Evolutionary conservation across 37 sponge, comb jelly and placozoan species (phyloP).

Genomic region (Diacarnus erythraeanus): DNA sequence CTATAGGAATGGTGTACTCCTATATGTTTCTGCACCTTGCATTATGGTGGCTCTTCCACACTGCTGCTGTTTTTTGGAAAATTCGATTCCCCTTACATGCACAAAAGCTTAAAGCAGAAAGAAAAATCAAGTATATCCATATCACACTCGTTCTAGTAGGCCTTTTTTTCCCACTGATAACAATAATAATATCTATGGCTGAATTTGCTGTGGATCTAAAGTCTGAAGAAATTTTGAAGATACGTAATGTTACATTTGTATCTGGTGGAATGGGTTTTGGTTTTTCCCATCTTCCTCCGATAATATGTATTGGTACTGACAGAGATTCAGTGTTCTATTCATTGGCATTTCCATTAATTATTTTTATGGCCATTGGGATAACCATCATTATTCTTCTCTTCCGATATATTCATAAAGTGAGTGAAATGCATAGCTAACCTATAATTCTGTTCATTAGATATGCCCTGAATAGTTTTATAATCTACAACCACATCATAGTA

Average conservation of each 20-base stretch:
- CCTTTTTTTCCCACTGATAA: conserved; percentile 22
- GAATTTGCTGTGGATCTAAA: background rate
- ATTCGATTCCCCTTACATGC: conserved; percentile 12
- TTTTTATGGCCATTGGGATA: conserved; percentile 20
- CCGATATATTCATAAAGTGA: conserved; percentile 28
- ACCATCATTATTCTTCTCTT: conserved; percentile 22
- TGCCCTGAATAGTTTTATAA: too few relatives aligned
- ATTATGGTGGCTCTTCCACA: conserved; percentile 41
- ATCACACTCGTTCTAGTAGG: conserved; percentile 6
- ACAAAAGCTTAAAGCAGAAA: background rate
- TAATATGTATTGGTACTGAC: conserved; percentile 6
- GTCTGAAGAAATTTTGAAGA: background rate
- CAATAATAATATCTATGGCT: conserved; percentile 8
- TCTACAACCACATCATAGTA: too few relatives aligned
- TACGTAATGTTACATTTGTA: background rate
- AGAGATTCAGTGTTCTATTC: conserved; percentile 26
- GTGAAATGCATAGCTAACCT: background rate
- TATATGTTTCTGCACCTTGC: conserved; percentile 28
- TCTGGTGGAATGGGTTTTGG: conserved; percentile 10
- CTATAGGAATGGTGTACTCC: conserved; percentile 17
- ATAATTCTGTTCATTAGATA: background rate
- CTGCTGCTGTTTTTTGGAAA: conserved; percentile 13
- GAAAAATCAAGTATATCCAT: conserved; percentile 30
- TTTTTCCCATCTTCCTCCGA: conserved; percentile 12
- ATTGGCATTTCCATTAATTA: conserved; percentile 8